A percentile compares a stretch with the other conserved stretches of the same genome.
Conservation (phyloP, 1,140 invertebrate genomes). For the Linepithema humile region DNA sequence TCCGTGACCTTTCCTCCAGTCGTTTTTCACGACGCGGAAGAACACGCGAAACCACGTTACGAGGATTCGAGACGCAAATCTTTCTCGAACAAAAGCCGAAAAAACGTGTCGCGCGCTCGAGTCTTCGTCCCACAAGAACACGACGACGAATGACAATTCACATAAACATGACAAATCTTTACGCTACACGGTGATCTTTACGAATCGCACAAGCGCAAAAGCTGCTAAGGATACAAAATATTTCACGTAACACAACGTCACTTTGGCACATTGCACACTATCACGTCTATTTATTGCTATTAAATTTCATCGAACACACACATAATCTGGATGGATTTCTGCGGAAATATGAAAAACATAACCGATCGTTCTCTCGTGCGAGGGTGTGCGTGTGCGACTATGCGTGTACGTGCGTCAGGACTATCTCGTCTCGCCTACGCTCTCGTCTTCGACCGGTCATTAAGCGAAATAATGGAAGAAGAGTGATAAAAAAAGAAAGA, state of each 20-base stretch:
- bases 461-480: conserved; percentile 41
- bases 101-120: not conserved
- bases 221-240: not conserved
- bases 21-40: conserved; percentile 21
- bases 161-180: not conserved
- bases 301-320: not conserved
- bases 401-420: conserved; percentile 18
- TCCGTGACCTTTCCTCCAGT: conserved; percentile 3
- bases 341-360: conserved; percentile 5
- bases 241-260: conserved; percentile 3
- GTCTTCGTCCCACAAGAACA: not conserved
- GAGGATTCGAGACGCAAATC: not conserved
- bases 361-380: conserved; percentile 24
- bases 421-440: conserved; percentile 22
- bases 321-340: not conserved
- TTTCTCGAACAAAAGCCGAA: not conserved
- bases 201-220: not conserved
- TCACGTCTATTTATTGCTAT: conserved; percentile 2
- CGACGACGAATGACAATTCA: not conserved
- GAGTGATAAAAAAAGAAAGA: not conserved
- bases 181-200: too few species aligned
- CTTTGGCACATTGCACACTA: not conserved
- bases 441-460: conserved; percentile 22
- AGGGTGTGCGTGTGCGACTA: not conserved
- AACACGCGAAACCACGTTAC: not conserved